phyloP scores from a whole-genome alignment of 2,797 vertebrate genomes.

The Lacerta agilis region DNA sequence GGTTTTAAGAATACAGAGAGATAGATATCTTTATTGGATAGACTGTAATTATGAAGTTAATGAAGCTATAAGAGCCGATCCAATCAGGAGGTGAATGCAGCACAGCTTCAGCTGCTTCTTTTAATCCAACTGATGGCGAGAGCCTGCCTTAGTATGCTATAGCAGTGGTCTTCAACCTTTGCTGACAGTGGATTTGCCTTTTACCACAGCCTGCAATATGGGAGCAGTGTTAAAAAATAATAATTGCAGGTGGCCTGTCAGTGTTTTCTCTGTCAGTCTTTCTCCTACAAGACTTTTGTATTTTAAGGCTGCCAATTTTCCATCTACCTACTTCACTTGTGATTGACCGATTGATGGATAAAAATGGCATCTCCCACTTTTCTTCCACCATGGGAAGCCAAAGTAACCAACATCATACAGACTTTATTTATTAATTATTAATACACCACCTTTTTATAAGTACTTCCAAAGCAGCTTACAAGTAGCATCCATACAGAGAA shows the following conservation, averaged over 20 bases:
- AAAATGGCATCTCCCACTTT: neutral
- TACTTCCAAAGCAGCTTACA: neutral
- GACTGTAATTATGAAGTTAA: constrained; percentile 36
- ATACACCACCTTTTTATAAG: neutral
- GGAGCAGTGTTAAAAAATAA: neutral
- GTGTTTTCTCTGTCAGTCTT: neutral
- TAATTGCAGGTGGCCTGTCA: neutral
- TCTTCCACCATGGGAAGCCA: neutral
- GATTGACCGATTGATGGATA: neutral
- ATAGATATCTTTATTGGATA: constrained; percentile 44
- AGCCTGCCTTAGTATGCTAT: constrained; percentile 23
- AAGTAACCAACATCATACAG: neutral
- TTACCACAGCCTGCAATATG: neutral
- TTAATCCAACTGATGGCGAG: constrained; percentile 17
- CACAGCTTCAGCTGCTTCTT: constrained; percentile 3
- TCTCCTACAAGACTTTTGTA: neutral
- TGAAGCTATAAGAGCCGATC: constrained; percentile 47
- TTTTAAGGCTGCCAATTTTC: neutral
- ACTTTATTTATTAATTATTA: neutral
- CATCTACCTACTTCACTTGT: neutral
- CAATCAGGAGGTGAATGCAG: constrained; percentile 42
- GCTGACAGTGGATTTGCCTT: neutral
- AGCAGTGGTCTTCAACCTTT: neutral
- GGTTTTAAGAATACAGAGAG: constrained; percentile 7
- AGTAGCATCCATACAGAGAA: neutral